Conservation (phyloP, 1,140 invertebrate species). For the Hermetia illucens region DNA sequence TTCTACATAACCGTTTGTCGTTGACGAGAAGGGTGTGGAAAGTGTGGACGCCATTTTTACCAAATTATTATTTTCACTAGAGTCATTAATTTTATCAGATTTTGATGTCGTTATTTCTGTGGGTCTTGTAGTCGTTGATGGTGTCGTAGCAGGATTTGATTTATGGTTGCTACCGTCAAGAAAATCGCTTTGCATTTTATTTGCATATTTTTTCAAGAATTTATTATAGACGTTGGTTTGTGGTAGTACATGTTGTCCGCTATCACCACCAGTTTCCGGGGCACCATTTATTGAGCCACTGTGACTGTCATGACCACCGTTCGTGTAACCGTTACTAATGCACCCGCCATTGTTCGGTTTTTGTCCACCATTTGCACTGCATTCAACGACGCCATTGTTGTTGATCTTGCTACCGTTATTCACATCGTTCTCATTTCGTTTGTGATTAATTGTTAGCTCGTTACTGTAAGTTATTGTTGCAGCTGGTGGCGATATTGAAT, state of each 20-base stretch:
- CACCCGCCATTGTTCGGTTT: no score
- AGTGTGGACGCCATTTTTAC: background rate
- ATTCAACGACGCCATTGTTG: slow-evolving; percentile 4
- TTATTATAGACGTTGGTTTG: slow-evolving; percentile 27
- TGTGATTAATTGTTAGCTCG: slow-evolving; percentile 4
- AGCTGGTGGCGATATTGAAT: slow-evolving; percentile 5
- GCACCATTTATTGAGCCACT: no score
- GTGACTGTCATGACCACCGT: no score
- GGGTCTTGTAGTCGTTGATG: slow-evolving; percentile 4
- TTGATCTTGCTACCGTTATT: slow-evolving; percentile 4
- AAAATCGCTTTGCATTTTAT: slow-evolving; percentile 19
- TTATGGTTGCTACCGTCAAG: slow-evolving; percentile 1
- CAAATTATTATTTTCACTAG: no score
- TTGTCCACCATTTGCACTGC: no score
- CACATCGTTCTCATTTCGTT: slow-evolving; percentile 9
- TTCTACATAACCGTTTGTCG: slow-evolving; percentile 9
- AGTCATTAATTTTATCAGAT: no score
- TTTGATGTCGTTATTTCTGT: background rate
- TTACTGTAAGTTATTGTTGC: slow-evolving; percentile 9
- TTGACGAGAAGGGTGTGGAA: background rate
- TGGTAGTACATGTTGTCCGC: slow-evolving; percentile 18
- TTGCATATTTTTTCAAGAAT: slow-evolving; percentile 27
- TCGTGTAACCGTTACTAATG: no score
- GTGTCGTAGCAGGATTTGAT: slow-evolving; percentile 10
- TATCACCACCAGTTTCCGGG: slow-evolving; percentile 11